Percentiles rank a stretch among this genome's conserved stretches.
Conservation (phyloP, 1,140 invertebrate species). For the Trichomalopsis sarcophagae region DNA sequence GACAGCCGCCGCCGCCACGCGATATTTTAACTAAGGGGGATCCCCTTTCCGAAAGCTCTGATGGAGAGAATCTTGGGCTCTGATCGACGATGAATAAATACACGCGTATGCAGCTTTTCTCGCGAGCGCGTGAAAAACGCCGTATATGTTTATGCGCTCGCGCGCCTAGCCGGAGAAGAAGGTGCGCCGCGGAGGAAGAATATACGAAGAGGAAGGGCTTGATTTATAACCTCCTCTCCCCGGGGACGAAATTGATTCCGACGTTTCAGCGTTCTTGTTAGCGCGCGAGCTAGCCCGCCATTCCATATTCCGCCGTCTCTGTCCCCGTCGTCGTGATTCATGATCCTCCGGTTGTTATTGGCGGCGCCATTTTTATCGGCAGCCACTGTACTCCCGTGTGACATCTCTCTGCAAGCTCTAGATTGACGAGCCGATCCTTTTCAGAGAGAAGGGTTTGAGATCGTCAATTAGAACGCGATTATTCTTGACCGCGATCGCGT, state of each 20-base stretch:
- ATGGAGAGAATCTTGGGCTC: too few species aligned
- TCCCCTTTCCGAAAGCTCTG: too few species aligned
- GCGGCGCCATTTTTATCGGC: conserved; percentile 61
- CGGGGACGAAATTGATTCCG: conserved; percentile 44
- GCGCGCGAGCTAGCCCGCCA: conserved; percentile 39
- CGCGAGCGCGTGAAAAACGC: background rate
- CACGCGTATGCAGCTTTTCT: background rate
- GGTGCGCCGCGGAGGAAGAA: background rate
- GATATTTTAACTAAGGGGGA: conserved; percentile 41
- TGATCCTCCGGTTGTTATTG: conserved; percentile 49
- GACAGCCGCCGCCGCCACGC: background rate
- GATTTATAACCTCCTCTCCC: conserved; percentile 40
- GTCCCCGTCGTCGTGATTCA: conserved; percentile 36
- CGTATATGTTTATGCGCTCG: conserved; percentile 19
- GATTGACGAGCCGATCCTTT: background rate
- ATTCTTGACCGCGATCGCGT: too few species aligned
- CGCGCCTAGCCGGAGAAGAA: background rate
- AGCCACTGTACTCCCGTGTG: background rate
- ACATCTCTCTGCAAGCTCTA: conserved; percentile 15
- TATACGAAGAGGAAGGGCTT: background rate
- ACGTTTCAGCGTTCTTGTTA: conserved; percentile 40
- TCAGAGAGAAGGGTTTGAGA: too few species aligned
- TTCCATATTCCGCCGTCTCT: conserved; percentile 49
- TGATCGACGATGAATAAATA: too few species aligned
- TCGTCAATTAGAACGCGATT: too few species aligned